These are phyloP conservation scores for Cistogaster globosa DNA, from an alignment of 2,888 invertebrate species.

Conservation along the genomic window DNA sequence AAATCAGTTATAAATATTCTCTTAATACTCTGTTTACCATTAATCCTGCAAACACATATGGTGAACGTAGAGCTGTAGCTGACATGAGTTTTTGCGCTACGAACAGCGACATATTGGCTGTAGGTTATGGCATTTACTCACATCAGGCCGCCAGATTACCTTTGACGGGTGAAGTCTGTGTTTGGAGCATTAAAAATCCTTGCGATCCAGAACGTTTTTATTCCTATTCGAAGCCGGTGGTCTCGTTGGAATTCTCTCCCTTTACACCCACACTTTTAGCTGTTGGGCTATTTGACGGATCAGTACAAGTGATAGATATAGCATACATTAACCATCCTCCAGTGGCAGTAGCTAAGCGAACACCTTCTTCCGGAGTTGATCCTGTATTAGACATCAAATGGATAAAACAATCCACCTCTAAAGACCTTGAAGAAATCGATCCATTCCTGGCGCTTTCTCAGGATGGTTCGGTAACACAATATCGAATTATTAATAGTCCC, in stretches of 20 bases:
- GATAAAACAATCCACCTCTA: conserved; percentile 81
- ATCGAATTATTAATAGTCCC: conserved; percentile 85
- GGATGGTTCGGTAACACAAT: conserved; percentile 86
- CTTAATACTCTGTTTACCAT: conserved; percentile 87
- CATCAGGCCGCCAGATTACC: conserved; percentile 84
- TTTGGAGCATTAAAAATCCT: conserved; percentile 93
- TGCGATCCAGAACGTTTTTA: conserved; percentile 89
- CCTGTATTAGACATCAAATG: conserved; percentile 88
- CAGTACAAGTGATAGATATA: conserved; percentile 88
- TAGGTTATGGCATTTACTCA: conserved; percentile 88
- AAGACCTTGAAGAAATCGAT: conserved; percentile 83
- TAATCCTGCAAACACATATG: conserved; percentile 82
- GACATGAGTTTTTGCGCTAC: conserved; percentile 87
- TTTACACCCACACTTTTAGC: conserved; percentile 88
- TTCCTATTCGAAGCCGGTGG: conserved; percentile 86
- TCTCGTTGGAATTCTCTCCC: conserved; percentile 88
- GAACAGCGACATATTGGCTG: conserved; percentile 89
- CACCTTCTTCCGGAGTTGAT: conserved; percentile 85
- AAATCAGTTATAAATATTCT: conserved; percentile 87
- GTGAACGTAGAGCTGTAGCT: conserved; percentile 83
- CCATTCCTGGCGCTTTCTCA: conserved; percentile 86
- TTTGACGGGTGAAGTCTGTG: conserved; percentile 86
- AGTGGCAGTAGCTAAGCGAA: conserved; percentile 85
- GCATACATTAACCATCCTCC: conserved; percentile 84
- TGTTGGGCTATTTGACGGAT: conserved; percentile 89